Conservation (phyloP, 2,113 vertebrate species). For the Nettapus auritus region DNA sequence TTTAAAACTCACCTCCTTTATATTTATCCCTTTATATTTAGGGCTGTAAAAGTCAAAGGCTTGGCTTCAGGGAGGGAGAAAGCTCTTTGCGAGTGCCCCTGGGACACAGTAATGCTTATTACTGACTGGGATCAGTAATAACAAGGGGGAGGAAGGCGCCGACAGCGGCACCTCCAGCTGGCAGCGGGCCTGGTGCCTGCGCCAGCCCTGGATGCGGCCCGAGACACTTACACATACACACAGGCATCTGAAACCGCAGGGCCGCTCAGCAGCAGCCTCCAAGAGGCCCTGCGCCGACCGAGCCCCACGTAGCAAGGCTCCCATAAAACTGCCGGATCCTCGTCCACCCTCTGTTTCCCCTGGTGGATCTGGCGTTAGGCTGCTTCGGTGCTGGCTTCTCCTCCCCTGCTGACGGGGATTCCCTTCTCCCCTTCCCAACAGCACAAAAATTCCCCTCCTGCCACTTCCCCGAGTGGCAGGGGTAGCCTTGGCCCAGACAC, state of each 20-base stretch:
- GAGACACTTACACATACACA: not conserved
- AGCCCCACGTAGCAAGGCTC: accelerated
- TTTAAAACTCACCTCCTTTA: not conserved
- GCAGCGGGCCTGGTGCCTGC: not conserved
- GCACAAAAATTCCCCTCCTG: not conserved
- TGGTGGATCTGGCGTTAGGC: not conserved
- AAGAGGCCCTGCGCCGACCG: too few species aligned
- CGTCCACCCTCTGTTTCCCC: accelerated
- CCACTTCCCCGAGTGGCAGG: not conserved
- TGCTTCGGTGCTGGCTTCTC: not conserved
- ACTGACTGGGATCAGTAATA: not conserved
- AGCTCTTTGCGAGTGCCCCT: not conserved
- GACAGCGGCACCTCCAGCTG: not conserved
- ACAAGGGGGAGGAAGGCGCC: not conserved
- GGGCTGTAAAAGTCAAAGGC: not conserved
- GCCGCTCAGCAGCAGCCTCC: accelerated
- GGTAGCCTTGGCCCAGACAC: not conserved
- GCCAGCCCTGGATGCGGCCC: not conserved
- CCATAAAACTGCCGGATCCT: not conserved
- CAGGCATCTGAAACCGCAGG: not conserved
- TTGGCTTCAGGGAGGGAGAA: not conserved
- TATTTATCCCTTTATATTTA: not conserved
- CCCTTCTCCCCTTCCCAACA: not conserved
- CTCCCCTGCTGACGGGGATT: not conserved
- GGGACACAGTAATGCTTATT: not conserved